Base-by-base conservation (phyloP, 53 echinoderm and acorn worm species). In the Mesocentrotus franciscanus region DNA sequence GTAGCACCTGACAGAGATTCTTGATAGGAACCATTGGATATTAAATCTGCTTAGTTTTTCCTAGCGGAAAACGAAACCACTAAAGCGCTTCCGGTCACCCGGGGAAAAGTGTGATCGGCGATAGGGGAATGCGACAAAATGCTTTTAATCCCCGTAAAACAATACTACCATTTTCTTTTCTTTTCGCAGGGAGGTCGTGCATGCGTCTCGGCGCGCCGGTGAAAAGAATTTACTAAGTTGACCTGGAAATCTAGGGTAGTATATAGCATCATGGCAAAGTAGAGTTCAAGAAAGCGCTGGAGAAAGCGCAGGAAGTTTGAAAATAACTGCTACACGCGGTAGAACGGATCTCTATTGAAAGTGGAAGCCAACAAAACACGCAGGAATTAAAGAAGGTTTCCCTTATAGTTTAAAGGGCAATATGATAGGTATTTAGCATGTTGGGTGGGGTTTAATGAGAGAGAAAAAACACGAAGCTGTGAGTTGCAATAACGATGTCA, bases 231-330 rank as follows among this genome's bases (percentile, higher is more conserved):
- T 5, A 39, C 20, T 10, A 14, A 22, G 22, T 39, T 81, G 81
- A 36, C 81, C 81, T 81, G 81, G 81, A 39, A 81, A 81, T 81
- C 81, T 20, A 81, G 81, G 81, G 81, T 81, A 20, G 81, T 81
- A 42, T 36, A 64, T 0, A 64, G 64, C 20, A 64, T 72, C 36
- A 81, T 5, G 81, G 7, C 22, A 0, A 36, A 39, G 78, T 14
- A 61, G 76, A 30, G 76, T 0, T 76, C 33, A 24, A 22, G 12
- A 30, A 72, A 72, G 13, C 72, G 12, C 7, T 79, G 6, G 39
- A 17, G 17, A 39, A 39, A 42, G 42, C 36, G 42, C 36, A 36
- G 18, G 81, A 81, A 42, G 81, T 81, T 42, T 20, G 74, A 74
- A 30, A 14, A 74, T 74, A 74, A 74, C 29, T 29, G 74, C 0